phyloP scores from a whole-genome alignment of 2,888 invertebrate genomes.

The Andrena bicolor region DNA sequence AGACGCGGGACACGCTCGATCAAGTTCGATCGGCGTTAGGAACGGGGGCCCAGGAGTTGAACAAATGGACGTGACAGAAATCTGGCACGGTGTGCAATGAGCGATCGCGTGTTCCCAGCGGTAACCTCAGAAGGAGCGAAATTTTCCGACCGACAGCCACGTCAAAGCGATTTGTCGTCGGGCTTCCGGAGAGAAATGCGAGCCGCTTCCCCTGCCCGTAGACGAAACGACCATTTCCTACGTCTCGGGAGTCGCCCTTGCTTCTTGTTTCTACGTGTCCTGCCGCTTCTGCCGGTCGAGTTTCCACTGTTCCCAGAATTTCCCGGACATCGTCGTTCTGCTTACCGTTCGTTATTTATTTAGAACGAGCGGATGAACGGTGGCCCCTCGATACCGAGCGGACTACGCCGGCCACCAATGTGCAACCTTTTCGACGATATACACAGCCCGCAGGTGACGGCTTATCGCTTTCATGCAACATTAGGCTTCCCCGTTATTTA shows the following conservation, averaged over 20 bases:
- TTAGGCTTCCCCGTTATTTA: constrained; percentile 83
- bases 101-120: constrained; percentile 66
- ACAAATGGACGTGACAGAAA: constrained; percentile 70
- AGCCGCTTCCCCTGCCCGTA: constrained; percentile 58
- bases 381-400: constrained; percentile 71
- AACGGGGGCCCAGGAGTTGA: constrained; percentile 35
- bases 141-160: constrained; percentile 81
- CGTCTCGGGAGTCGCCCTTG: constrained; percentile 66
- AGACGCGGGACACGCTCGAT: constrained; percentile 35
- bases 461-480: constrained; percentile 85
- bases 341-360: constrained; percentile 76
- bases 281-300: constrained; percentile 12
- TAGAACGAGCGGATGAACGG: constrained; percentile 73
- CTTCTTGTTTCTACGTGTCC: neutral
- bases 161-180: constrained; percentile 80
- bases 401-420: constrained; percentile 33
- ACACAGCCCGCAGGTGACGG: constrained; percentile 76
- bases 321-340: constrained; percentile 49
- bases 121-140: constrained; percentile 74
- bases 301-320: constrained; percentile 16
- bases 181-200: constrained; percentile 73
- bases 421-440: constrained; percentile 56
- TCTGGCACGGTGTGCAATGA: constrained; percentile 70
- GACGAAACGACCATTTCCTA: constrained; percentile 72
- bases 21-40: constrained; percentile 32